These are phyloP conservation scores for Steinernema hermaphroditum DNA, from an alignment of 2,888 invertebrate genomes.

Conservation along the genomic window DNA sequence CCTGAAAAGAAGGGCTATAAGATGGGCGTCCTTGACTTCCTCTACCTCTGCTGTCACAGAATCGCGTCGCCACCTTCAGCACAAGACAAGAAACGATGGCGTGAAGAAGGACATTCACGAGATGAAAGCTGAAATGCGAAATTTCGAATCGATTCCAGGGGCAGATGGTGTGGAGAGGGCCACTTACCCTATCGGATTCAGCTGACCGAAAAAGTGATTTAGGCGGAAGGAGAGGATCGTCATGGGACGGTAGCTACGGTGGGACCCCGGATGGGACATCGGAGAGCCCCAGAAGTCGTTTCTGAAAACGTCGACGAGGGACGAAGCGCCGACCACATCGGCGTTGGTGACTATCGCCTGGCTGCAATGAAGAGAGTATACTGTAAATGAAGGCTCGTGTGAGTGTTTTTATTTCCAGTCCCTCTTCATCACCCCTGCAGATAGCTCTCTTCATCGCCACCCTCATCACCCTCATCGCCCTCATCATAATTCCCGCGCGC, in stretches of 20 bases:
- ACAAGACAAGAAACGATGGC: slow-evolving; percentile 82
- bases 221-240: slow-evolving; percentile 85
- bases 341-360: slow-evolving; percentile 92
- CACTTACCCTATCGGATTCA: slow-evolving; percentile 45
- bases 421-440: too few species aligned
- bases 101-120: slow-evolving; percentile 83
- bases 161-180: slow-evolving; percentile 18
- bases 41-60: slow-evolving; percentile 34
- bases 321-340: slow-evolving; percentile 80
- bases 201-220: slow-evolving; percentile 76
- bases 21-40: slow-evolving; percentile 77
- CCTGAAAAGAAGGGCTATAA: slow-evolving; percentile 72
- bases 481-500: neutral
- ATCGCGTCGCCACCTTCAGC: slow-evolving; percentile 75
- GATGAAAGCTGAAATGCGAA: slow-evolving; percentile 75
- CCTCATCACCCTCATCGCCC: neutral
- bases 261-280: slow-evolving; percentile 85
- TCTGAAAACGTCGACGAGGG: slow-evolving; percentile 79
- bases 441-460: neutral
- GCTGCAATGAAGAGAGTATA: slow-evolving; percentile 73
- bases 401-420: too few species aligned
- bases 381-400: neutral
- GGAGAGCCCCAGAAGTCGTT: slow-evolving; percentile 99
- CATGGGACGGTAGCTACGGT: slow-evolving; percentile 93
- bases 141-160: neutral